Percentiles rank a stretch among this genome's conserved stretches.
These are phyloP conservation scores for Myanophis thanlyinensis DNA, from an alignment of 2,113 vertebrate genomes.

Conservation along the genomic window DNA sequence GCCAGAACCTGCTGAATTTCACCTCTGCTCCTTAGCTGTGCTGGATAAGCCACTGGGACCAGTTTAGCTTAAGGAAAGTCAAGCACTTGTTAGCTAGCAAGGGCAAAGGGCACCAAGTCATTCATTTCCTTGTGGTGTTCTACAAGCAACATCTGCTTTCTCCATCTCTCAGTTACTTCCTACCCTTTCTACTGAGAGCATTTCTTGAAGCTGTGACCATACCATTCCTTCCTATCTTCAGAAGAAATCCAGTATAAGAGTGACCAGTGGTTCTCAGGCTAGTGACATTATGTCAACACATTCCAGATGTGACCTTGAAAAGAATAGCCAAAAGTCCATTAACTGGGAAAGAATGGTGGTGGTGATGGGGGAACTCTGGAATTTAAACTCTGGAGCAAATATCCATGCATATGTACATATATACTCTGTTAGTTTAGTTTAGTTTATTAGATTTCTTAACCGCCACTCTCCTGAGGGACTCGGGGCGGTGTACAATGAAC, in stretches of 20 bases:
- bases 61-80: background rate
- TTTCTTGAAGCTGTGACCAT: background rate
- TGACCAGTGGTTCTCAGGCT: background rate
- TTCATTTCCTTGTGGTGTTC: background rate
- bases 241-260: background rate
- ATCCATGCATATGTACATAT: background rate
- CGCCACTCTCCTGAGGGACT: too few species aligned
- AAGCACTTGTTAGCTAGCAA: background rate
- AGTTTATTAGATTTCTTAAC: too few species aligned
- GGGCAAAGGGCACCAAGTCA: background rate
- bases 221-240: background rate
- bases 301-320: background rate
- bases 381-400: background rate
- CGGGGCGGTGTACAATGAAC: too few species aligned
- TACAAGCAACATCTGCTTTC: background rate
- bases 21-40: too few species aligned
- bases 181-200: background rate
- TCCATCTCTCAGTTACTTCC: background rate
- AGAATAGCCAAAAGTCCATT: background rate
- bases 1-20: too few species aligned
- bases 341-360: background rate
- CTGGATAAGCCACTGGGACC: background rate
- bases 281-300: background rate
- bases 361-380: background rate
- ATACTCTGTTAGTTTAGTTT: too few species aligned